Base-by-base conservation (phyloP, 1,140 invertebrate genomes). In the Scaptomyza hsui region DNA sequence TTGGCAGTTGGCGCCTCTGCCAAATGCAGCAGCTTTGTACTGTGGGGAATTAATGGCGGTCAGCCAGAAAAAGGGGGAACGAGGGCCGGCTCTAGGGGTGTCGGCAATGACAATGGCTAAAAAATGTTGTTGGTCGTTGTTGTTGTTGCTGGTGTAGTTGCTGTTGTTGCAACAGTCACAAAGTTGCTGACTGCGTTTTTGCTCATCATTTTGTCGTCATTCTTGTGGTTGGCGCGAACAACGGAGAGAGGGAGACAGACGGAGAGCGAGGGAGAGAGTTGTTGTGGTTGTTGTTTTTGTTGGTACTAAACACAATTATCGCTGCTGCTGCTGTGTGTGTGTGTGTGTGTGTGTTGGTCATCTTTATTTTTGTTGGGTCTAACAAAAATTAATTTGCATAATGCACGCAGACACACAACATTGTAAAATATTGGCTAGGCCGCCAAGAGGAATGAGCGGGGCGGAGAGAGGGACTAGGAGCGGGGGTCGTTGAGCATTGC, bases 341-440 rank as follows among this genome's bases (percentile, higher is more conserved):
- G 39, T 69, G 42, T 48, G 21, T 60, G 19, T 52, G 29, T 47
- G 42, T 44, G 49, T 35, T 74, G 73, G 76, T 75, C 56, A 71
- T 24, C 47, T 67, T 18, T 59, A 45, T 59, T 62, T 81, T 75
- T 78, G 64, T 77, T 74, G 73, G 44, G 69, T 62, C 64, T 78
- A 78, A 78, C 82, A 71, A 88, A 86, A 86, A 86, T 88, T 86
- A 86, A 86, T 86, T 86, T 86, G 82, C 82, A 86, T 86, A 86
- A 86, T 88, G 55, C 18, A 16, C 18, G 39, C 45, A 41, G 19
- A 48, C 21, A 35, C 29, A 35, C 13, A 35, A 37, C 32, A 37
- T 37, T 37, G 32, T 37, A 37, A 37, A 37, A 37, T 37, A 37
- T 37, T 37, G 12, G 1, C 10, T n/a, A 3, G 18, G 21, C 13